Percentiles rank a stretch among this genome's conserved stretches.
phyloP scores from a whole-genome alignment of 2,888 invertebrate species.

The Lasioglossum vierecki region DNA sequence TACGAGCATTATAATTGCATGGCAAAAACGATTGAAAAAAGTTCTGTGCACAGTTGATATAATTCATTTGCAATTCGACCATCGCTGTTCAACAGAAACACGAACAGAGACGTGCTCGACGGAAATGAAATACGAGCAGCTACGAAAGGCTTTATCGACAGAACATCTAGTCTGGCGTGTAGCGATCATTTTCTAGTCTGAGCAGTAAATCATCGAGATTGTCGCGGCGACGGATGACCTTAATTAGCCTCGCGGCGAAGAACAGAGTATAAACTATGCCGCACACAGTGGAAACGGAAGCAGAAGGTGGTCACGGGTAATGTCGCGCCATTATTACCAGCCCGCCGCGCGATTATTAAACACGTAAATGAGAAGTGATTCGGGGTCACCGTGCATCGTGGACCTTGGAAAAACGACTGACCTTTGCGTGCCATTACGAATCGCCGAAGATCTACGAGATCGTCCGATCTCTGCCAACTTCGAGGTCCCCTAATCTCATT shows the following conservation, averaged over 20 bases:
- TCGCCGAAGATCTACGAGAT: slow-evolving; percentile 26
- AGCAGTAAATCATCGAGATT: slow-evolving; percentile 61
- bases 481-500: background rate
- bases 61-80: background rate
- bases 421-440: background rate
- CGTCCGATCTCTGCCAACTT: slow-evolving; percentile 15
- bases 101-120: background rate
- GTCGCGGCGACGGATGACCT: slow-evolving; percentile 59
- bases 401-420: background rate
- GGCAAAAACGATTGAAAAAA: no score
- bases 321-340: slow-evolving; percentile 18
- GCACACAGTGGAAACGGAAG: slow-evolving; percentile 49
- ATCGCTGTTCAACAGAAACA: background rate
- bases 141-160: slow-evolving; percentile 34
- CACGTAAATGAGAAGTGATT: slow-evolving; percentile 25
- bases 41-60: background rate
- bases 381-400: background rate
- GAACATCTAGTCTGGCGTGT: slow-evolving; percentile 40
- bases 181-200: slow-evolving; percentile 12
- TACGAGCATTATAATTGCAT: no score
- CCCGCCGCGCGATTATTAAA: slow-evolving; percentile 24
- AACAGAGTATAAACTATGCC: slow-evolving; percentile 47
- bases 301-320: slow-evolving; percentile 45
- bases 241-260: slow-evolving; percentile 60
- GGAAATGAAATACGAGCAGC: background rate